Evolutionary conservation across 2,888 invertebrate species (phyloP).

Genomic region (Automeris io): DNA sequence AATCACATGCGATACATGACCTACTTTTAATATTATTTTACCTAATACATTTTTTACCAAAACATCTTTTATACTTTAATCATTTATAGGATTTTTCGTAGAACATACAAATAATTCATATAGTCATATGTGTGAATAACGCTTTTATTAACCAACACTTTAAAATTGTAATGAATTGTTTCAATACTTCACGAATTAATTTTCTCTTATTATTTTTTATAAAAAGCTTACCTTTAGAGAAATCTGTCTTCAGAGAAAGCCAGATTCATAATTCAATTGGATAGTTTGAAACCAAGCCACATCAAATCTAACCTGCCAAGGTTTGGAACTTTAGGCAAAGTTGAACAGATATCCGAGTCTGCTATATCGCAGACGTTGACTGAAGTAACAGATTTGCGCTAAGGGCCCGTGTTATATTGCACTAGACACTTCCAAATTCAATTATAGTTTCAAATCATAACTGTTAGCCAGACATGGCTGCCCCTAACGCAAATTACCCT

Average conservation of each 20-base stretch:
- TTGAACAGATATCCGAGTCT: constrained; percentile 36
- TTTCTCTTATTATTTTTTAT: too few relatives aligned
- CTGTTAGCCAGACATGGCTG: constrained; percentile 53
- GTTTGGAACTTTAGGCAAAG: constrained; percentile 29
- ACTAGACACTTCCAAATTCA: constrained; percentile 61
- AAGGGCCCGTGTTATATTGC: constrained; percentile 34
- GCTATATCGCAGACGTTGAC: constrained; percentile 34
- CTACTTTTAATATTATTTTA: too few relatives aligned
- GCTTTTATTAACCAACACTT: too few relatives aligned
- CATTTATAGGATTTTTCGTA: too few relatives aligned
- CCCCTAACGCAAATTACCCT: constrained; percentile 26
- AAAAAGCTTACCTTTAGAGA: not conserved
- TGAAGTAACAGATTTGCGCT: constrained; percentile 58
- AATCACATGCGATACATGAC: too few relatives aligned
- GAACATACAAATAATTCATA: too few relatives aligned
- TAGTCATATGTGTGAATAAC: too few relatives aligned
- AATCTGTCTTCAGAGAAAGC: not conserved
- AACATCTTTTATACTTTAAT: too few relatives aligned
- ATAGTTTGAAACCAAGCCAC: constrained; percentile 1
- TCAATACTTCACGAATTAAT: too few relatives aligned
- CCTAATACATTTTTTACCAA: too few relatives aligned
- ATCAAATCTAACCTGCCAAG: constrained; percentile 37
- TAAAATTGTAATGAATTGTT: too few relatives aligned
- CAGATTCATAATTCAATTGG: constrained; percentile 10
- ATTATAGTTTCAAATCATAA: constrained; percentile 68